Evolutionary conservation across 2,888 invertebrate species (phyloP), one percentile per base, ranked within the genome.

Genomic region (Litoditis marina): DNA sequence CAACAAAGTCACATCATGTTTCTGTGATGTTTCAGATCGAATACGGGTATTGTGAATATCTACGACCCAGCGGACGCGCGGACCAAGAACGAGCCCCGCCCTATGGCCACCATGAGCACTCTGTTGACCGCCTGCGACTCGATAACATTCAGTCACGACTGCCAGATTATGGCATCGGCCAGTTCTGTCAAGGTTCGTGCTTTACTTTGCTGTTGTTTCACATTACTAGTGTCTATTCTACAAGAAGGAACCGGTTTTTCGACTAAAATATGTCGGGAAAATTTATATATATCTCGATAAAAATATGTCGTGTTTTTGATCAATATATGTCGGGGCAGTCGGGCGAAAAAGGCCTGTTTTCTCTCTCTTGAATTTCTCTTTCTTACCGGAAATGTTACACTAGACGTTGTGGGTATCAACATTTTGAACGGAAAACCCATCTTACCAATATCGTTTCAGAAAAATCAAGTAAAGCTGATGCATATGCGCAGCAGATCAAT

Each of bases 41-140:
- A 72, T 51, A 68, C 72, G 6, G 72, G 72, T 44, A 66, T 72
- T 42, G 72, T 72, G 11, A 72, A 72, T 44, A 64, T 72, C 25
- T 72, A 72, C 47, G 59, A 67, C 8, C 46, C 61, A 0, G n/a
- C 19, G 3, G 50, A 56, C 0, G 68, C 66, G 11, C 63, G 64
- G n/a, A 22, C 39, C 2, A 57, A 63, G 2, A 7, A 51, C 6
- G 42, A 49, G 25, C 72, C 72, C 22, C 60, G 42, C 2, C 69
- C 72, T 2, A 46, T 69, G 6, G 68, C 67, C 53, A 65, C 60
- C 25, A 54, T 66, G 22, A 55, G 59, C 46, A 65, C 65, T 28
- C 59, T 72, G 25, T 51, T 63, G 2, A 72, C 69, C 1, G 25
- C 52, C 11, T 66, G 69, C 19, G 68, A 69, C 2, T 57, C 69